Percentiles rank a stretch among this genome's conserved stretches.
Conservation (phyloP, 37 sponge, comb jelly and placozoan genomes). For the Cladorhizidae sp. region DNA sequence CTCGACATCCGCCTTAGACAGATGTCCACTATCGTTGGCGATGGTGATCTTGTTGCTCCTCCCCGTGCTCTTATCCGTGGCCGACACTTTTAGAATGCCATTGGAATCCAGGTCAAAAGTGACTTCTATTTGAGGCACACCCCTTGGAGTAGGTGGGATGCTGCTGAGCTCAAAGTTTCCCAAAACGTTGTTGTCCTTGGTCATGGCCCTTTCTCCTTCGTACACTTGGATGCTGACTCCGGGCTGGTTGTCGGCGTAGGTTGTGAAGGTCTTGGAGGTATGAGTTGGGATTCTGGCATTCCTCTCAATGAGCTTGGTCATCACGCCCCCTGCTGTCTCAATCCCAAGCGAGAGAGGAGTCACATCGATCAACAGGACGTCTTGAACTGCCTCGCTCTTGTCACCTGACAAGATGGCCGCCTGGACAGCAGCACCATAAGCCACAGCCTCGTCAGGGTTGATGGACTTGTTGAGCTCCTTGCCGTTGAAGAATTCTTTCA, state of each 20-base stretch:
- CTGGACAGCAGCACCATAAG: conserved; percentile 97
- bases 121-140: conserved; percentile 84
- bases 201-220: conserved; percentile 86
- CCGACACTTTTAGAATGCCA: conserved; percentile 89
- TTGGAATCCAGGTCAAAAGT: conserved; percentile 83
- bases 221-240: conserved; percentile 84
- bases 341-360: conserved; percentile 95
- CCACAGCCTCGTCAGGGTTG: conserved; percentile 97
- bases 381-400: conserved; percentile 79
- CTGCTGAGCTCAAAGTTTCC: conserved; percentile 82
- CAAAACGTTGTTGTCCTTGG: conserved; percentile 79
- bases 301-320: conserved; percentile 78
- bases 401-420: conserved; percentile 91
- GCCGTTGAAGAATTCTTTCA: conserved; percentile 95
- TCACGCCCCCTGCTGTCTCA: conserved; percentile 94
- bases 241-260: conserved; percentile 90
- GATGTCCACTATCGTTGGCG: conserved; percentile 77
- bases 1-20: conserved; percentile 65
- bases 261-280: conserved; percentile 76
- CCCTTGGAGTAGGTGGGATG: conserved; percentile 87
- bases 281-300: conserved; percentile 76
- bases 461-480: conserved; percentile 94
- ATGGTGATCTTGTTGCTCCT: conserved; percentile 83
- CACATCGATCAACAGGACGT: conserved; percentile 90
- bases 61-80: too few relatives aligned